A percentile compares a stretch with the other conserved stretches of the same genome.
Conservation (phyloP, 2,888 invertebrate species). For the Dryobota labecula region DNA sequence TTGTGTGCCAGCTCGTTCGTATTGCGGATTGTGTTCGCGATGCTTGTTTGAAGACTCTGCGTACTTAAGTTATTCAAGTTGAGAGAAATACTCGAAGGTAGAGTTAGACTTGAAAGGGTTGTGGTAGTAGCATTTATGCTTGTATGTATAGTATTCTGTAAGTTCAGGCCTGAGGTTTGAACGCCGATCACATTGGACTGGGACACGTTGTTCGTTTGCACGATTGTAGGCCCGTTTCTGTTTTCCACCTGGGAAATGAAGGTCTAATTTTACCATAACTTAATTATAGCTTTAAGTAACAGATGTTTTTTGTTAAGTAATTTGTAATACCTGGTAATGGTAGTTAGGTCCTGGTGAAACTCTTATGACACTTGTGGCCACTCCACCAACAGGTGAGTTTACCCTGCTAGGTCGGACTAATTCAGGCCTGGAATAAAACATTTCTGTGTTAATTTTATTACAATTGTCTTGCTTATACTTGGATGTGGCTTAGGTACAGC, state of each 20-base stretch:
- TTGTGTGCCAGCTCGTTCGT: constrained; percentile 84
- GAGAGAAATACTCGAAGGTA: constrained; percentile 81
- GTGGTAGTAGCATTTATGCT: constrained; percentile 76
- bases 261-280: constrained; percentile 40
- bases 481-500: not conserved
- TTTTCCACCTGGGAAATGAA: constrained; percentile 79
- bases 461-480: not conserved
- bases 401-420: constrained; percentile 91
- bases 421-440: constrained; percentile 91
- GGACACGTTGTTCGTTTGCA: constrained; percentile 76
- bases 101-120: constrained; percentile 75
- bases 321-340: constrained; percentile 83
- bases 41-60: constrained; percentile 75
- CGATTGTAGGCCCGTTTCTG: constrained; percentile 81
- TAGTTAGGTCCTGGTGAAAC: constrained; percentile 94
- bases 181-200: constrained; percentile 81
- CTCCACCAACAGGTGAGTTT: constrained; percentile 88
- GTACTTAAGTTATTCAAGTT: constrained; percentile 76
- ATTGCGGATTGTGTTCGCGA: constrained; percentile 78
- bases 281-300: constrained; percentile 6
- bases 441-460: not conserved
- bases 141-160: constrained; percentile 74
- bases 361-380: constrained; percentile 95
- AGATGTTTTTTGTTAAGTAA: not conserved
- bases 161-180: constrained; percentile 76